phyloP scores from a whole-genome alignment of 2,113 vertebrate genomes.

The Heteronetta atricapilla region DNA sequence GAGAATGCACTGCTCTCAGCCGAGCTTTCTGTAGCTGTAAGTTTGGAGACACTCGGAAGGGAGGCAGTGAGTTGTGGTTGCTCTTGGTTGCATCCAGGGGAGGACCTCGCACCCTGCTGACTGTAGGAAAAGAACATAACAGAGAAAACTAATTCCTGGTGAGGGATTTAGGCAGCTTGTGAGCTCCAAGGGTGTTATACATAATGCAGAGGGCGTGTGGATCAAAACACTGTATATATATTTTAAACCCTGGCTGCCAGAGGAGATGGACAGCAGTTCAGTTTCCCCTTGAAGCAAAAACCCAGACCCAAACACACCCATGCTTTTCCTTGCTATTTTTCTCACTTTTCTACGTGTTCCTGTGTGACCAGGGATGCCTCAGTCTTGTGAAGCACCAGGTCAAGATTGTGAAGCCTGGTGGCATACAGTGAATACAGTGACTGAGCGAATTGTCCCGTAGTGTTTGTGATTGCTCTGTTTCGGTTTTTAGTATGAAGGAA shows the following conservation, averaged over 20 bases:
- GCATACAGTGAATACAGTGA: neutral
- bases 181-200: too few species aligned
- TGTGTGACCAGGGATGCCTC: neutral
- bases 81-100: neutral
- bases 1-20: neutral
- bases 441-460: neutral
- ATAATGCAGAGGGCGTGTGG: neutral
- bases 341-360: neutral
- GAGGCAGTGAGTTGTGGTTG: neutral
- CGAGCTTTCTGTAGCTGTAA: neutral
- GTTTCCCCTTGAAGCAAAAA: neutral
- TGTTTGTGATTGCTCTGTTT: constrained; percentile 3
- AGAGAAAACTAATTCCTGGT: neutral
- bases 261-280: neutral
- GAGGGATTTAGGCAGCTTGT: neutral
- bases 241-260: neutral
- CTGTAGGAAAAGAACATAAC: neutral
- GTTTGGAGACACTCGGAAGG: neutral
- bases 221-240: neutral
- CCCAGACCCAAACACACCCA: neutral
- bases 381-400: neutral
- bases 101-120: neutral
- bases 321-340: neutral
- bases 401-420: neutral
- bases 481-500: neutral